Evolutionary conservation across 2,113 vertebrate species (phyloP).

Genomic region (Panurus biarmicus): DNA sequence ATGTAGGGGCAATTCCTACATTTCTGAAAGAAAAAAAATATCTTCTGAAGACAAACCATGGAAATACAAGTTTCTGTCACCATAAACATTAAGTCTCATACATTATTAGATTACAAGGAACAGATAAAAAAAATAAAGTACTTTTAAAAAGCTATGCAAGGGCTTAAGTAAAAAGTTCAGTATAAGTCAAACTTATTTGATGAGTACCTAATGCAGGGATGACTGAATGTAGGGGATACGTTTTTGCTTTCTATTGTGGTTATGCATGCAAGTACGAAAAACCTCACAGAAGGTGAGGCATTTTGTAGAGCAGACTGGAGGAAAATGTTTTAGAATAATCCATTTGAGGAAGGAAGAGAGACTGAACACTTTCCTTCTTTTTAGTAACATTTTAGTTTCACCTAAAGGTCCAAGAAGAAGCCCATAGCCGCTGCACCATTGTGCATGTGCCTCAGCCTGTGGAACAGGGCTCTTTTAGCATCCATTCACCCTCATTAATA

Average conservation of each 20-base stretch:
- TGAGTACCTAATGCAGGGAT: neutral
- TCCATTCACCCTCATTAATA: neutral
- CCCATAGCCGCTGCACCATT: neutral
- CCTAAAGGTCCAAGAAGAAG: neutral
- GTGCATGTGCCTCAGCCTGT: neutral
- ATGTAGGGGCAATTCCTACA: neutral
- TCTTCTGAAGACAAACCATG: neutral
- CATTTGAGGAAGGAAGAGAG: neutral
- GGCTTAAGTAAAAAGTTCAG: neutral
- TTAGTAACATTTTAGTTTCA: neutral
- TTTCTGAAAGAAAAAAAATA: neutral
- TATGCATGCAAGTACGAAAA: fast-evolving
- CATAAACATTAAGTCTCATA: neutral
- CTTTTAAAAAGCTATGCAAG: neutral
- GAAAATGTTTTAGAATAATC: neutral
- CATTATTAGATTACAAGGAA: neutral
- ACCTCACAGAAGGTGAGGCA: neutral
- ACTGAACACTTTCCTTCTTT: neutral
- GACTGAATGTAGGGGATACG: neutral
- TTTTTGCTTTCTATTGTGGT: neutral
- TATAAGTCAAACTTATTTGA: neutral
- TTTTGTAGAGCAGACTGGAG: neutral
- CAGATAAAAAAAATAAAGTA: neutral
- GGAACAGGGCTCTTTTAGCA: neutral
- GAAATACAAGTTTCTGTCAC: neutral